A percentile compares a stretch with the other conserved stretches of the same genome.
phyloP scores from a whole-genome alignment of 2,113 vertebrate genomes.

The Synodontis membranacea region DNA sequence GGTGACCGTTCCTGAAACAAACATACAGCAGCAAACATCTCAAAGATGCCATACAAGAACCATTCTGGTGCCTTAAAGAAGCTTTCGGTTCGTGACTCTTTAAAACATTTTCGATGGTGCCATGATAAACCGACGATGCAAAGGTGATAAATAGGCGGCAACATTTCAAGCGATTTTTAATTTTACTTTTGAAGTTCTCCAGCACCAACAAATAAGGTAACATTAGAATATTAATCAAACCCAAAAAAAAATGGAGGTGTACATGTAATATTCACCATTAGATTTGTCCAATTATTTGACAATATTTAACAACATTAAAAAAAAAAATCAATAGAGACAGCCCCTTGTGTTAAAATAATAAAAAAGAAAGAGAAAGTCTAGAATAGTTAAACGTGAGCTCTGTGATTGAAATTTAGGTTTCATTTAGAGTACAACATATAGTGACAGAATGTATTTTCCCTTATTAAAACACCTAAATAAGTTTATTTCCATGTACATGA shows the following conservation, averaged over 20 bases:
- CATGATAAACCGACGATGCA: neutral
- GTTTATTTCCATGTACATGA: neutral
- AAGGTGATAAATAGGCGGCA: no score
- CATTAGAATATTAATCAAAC: neutral
- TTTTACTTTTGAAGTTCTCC: no score
- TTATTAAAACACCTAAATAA: neutral
- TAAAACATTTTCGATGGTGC: neutral
- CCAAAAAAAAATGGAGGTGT: neutral
- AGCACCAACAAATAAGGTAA: neutral
- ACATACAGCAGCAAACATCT: no score
- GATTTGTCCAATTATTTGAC: neutral
- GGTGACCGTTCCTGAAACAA: conserved; percentile 76
- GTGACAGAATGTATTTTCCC: neutral
- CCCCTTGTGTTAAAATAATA: no score
- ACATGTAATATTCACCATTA: neutral
- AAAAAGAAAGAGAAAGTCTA: no score
- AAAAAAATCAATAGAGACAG: neutral
- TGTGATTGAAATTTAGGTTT: no score
- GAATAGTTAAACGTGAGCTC: no score
- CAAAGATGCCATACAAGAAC: neutral
- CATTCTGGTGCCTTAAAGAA: neutral
- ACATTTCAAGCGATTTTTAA: no score
- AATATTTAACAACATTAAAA: neutral
- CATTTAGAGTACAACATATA: neutral
- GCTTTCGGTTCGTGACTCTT: neutral